Conservation (phyloP, 2,888 invertebrate genomes). For the Blastobasis lacticolella region DNA sequence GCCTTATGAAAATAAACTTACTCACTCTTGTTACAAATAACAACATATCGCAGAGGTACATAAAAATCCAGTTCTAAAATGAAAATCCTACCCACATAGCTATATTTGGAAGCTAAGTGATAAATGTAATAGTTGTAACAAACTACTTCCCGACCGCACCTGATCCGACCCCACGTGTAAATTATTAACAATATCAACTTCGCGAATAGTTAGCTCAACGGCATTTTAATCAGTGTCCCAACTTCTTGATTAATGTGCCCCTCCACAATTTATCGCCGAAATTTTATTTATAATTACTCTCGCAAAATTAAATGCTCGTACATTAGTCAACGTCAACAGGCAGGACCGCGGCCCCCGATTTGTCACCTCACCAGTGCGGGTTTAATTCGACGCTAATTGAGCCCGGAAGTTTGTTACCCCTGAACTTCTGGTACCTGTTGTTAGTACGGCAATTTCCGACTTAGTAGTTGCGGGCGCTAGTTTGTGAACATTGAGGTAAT, state of each 20-base stretch:
- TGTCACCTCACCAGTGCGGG: slow-evolving; percentile 63
- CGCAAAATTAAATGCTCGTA: slow-evolving; percentile 65
- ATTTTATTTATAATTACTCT: slow-evolving; percentile 74
- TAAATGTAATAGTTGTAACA: no score
- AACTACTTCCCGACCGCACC: slow-evolving; percentile 30
- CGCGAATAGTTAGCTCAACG: slow-evolving; percentile 69
- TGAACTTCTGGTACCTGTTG: slow-evolving; percentile 49
- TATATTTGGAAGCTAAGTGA: no score
- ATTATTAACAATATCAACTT: slow-evolving; percentile 72
- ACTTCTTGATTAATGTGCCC: slow-evolving; percentile 74
- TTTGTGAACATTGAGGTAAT: slow-evolving; percentile 36
- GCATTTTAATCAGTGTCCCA: slow-evolving; percentile 76
- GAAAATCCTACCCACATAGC: neutral
- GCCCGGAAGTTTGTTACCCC: slow-evolving; percentile 54
- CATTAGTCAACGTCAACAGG: slow-evolving; percentile 68
- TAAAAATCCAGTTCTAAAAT: slow-evolving; percentile 3
- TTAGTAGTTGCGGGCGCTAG: slow-evolving; percentile 36
- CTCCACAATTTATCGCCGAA: slow-evolving; percentile 68
- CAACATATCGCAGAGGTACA: neutral
- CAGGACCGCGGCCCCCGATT: slow-evolving; percentile 64
- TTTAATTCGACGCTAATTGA: slow-evolving; percentile 70
- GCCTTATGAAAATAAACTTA: neutral
- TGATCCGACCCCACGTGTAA: slow-evolving; percentile 57
- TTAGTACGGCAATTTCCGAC: slow-evolving; percentile 51
- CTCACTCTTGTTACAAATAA: no score